Percentiles rank a stretch among this genome's conserved stretches.
These are phyloP conservation scores for Labia minor DNA, from an alignment of 2,888 invertebrate genomes.

Conservation along the genomic window DNA sequence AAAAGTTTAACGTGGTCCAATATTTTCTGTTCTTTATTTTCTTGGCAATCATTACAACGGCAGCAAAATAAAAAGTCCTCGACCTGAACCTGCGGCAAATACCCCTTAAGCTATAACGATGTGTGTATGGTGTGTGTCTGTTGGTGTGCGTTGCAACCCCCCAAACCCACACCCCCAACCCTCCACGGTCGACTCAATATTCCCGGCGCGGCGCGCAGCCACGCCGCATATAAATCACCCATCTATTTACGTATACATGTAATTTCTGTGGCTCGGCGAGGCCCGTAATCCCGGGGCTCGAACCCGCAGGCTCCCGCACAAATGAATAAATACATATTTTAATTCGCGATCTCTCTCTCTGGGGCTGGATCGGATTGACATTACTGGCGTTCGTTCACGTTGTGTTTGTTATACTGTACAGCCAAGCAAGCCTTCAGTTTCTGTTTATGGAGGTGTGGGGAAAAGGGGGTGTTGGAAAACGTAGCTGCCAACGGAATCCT, in stretches of 20 bases:
- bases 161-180: not conserved
- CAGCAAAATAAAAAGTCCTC: slow-evolving; percentile 13
- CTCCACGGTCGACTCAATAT: not conserved
- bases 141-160: not conserved
- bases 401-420: slow-evolving; percentile 1
- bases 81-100: not conserved
- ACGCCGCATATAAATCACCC: slow-evolving; percentile 13
- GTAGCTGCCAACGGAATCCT: not conserved
- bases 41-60: not conserved
- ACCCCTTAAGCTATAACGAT: slow-evolving; percentile 13
- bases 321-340: slow-evolving; percentile 13
- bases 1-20: too few species aligned
- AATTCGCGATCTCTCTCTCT: slow-evolving; percentile 5
- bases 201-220: slow-evolving; percentile 13
- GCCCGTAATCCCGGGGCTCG: slow-evolving; percentile 13
- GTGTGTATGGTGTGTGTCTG: not conserved
- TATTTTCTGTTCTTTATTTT: slow-evolving; percentile 1
- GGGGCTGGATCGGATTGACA: slow-evolving; percentile 13
- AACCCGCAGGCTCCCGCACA: slow-evolving; percentile 8
- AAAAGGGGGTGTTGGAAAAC: not conserved
- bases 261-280: slow-evolving; percentile 13
- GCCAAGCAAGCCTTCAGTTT: slow-evolving; percentile 13
- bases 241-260: slow-evolving; percentile 13
- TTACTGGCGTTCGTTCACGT: not conserved
- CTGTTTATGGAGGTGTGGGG: not conserved